Evolutionary conservation across 2,797 vertebrate species (phyloP), one percentile per base, ranked within the genome.

Genomic region (Pseudocheirus occidentalis): DNA sequence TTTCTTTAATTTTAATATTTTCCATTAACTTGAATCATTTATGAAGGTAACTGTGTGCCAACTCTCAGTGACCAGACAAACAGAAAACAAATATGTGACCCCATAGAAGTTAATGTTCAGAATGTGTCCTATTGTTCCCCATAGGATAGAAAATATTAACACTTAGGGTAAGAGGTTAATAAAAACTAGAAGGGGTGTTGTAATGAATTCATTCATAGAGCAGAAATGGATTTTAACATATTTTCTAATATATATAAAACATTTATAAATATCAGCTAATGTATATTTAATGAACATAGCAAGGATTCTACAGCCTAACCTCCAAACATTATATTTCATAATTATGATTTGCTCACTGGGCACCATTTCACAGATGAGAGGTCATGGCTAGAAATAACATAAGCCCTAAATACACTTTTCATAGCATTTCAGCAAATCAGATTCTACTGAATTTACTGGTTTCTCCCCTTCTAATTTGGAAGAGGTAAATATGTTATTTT

Each of bases 1-100:
- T 98, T 98, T 98, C 94, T 98, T 98, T 98, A 96, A 98, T 98
- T 97, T 98, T 98, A 98, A 97, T 98, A 98, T 97, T 98, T 98
- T 90, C 94, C 96, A 98, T 98, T 98, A 97, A 91, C 94, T 97
- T 98, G 97, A 98, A 99, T 98, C 97, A 98, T 98, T 98, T 98
- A 98, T 98, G 97, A 97, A 98, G 97, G 97, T 96, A 98, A 98
- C 92, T 92, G 66, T 97, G 92, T 97, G 94, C 97, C 98, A 96
- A 96, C 94, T 97, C 97, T 97, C 97, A 96, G 92, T 98, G 98
- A 98, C 96, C 97, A 98, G 98, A 98, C 46, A 98, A 98, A 97
- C 95, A 94, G 95, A 96, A 97, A 98, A 98, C 97, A 97, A 91
- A 95, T 97, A 96, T 93, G 97, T 98, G 97, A 97, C 98, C 97